Percentiles rank a stretch among this genome's conserved stretches.
Conservation (phyloP, 2,113 vertebrate species). For the Hyperoodon ampullatus region DNA sequence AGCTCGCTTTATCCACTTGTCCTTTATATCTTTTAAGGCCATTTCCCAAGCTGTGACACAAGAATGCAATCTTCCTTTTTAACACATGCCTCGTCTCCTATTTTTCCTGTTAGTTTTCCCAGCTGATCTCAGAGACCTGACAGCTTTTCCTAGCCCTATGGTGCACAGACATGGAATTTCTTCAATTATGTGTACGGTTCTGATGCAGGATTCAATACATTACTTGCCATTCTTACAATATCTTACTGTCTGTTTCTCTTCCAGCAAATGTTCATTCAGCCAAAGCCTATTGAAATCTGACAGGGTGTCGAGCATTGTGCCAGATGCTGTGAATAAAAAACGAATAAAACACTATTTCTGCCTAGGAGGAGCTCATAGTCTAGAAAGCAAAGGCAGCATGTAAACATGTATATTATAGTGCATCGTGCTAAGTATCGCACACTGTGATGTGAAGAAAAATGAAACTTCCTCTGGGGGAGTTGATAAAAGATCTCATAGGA, state of each 20-base stretch:
- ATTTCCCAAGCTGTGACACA: background rate
- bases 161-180: background rate
- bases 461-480: background rate
- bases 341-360: slow-evolving; percentile 24
- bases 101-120: slow-evolving; percentile 8
- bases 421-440: background rate
- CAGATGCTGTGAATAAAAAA: background rate
- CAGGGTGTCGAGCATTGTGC: slow-evolving; percentile 22
- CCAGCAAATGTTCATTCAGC: slow-evolving; percentile 28
- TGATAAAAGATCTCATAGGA: background rate
- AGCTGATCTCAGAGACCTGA: background rate
- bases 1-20: background rate
- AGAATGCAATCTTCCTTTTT: slow-evolving; percentile 29
- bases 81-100: background rate
- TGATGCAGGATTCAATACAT: background rate
- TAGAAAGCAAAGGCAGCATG: background rate
- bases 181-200: background rate
- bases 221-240: slow-evolving; percentile 40
- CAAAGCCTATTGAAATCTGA: slow-evolving; percentile 46
- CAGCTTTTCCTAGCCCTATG: background rate
- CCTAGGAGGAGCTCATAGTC: background rate
- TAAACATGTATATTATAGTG: background rate
- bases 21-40: background rate
- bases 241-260: slow-evolving; percentile 62
- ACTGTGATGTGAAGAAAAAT: background rate